Percentiles rank a stretch among this genome's conserved stretches.
Evolutionary conservation across 2,113 vertebrate genomes (phyloP).

Genomic region (Willisornis vidua): DNA sequence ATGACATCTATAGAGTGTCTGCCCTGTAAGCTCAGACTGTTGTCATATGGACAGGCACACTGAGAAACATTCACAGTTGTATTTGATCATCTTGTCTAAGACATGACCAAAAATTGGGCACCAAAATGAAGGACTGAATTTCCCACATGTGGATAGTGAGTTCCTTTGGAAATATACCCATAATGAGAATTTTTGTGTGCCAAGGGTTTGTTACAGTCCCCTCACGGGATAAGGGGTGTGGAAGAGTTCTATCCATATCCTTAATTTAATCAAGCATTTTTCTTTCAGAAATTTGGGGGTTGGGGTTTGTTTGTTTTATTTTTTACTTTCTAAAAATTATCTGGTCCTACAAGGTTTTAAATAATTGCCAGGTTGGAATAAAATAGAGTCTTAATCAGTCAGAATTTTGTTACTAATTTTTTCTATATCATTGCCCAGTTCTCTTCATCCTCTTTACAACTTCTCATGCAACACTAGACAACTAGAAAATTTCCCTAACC

Average conservation of each 20-base stretch:
- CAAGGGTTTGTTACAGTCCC: background rate
- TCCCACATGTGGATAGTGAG: background rate
- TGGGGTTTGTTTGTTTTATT: background rate
- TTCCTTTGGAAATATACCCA: background rate
- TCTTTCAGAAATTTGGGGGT: background rate
- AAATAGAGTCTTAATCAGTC: background rate
- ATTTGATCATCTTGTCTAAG: background rate
- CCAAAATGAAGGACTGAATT: background rate
- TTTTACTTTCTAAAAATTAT: background rate
- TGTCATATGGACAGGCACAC: accelerated
- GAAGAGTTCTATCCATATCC: background rate
- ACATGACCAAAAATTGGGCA: background rate
- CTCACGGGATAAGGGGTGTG: background rate
- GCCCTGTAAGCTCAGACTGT: background rate
- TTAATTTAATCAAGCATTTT: background rate
- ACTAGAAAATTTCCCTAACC: background rate
- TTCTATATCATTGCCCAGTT: background rate
- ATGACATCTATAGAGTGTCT: background rate
- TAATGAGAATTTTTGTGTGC: background rate
- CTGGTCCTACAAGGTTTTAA: background rate
- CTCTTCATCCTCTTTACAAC: background rate
- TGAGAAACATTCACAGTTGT: background rate
- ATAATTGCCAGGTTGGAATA: background rate
- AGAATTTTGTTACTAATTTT: background rate
- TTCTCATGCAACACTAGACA: background rate